Base-by-base conservation (phyloP, 2,888 invertebrate genomes). In the Colletes collaris region DNA sequence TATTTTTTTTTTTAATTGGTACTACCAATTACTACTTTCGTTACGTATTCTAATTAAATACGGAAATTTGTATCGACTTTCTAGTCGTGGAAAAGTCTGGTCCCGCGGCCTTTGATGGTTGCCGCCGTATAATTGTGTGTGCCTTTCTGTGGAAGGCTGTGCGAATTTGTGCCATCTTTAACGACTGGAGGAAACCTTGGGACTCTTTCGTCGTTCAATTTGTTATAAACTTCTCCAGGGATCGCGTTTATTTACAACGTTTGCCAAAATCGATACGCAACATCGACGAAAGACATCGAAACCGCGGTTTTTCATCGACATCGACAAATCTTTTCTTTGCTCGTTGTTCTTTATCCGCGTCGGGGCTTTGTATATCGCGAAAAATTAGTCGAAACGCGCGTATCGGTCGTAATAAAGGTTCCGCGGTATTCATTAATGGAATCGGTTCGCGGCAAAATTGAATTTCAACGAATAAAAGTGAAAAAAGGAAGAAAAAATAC, bases 201-300 rank as follows among this genome's bases (percentile, higher is more conserved):
- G 27, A 27, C 27, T 27, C 2, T 27, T 27, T 27, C 27, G 27
- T 27, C 27, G 27, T 27, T 27, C 27, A 27, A 27, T 27, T 27
- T 27, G 27, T 27, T 27, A 27, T 27, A 27, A 27, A 27, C 2
- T 2, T 27, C 27, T 27, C 27, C 27, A 27, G 49, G 19, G 50
- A 50, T 66, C 35, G 10, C 55, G 27, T 27, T 27, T 27, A 19
- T 60, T 76, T 76, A 76, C 52, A 60, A 50, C 58, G 63, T 49
- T 37, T 66, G 72, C 66, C 73, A 62, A 73, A 73, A 76, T 73
- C 76, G 73, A 76, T 72, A 73, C 44, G 73, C 66, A 73, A 76
- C 73, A 76, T 71, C 73, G 40, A 66, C 60, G 62, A 56, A 76
- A 76, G 65, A 55, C 55, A 50, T 62, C 50, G 8, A 52, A 58